Evolutionary conservation across 1,140 invertebrate genomes (phyloP).

Genomic region (Pachypeltis micranthus): DNA sequence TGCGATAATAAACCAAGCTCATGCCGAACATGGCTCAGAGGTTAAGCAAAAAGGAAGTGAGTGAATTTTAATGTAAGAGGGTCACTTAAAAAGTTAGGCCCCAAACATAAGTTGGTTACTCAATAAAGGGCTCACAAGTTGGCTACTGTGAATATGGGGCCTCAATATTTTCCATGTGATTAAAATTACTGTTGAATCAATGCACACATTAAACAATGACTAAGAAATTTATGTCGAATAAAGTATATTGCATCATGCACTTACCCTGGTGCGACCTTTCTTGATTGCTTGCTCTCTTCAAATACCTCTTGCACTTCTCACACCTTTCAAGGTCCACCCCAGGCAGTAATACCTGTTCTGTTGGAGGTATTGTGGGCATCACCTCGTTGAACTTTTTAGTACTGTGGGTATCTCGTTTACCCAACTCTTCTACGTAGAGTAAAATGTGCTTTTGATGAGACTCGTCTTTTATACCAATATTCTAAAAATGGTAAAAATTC

Average conservation of each 20-base stretch:
- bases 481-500: conserved; percentile 39
- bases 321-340: conserved; percentile 42
- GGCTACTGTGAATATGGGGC: too few species aligned
- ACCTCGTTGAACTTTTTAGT: neutral
- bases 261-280: conserved; percentile 62
- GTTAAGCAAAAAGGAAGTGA: too few species aligned
- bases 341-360: neutral
- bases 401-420: conserved; percentile 10
- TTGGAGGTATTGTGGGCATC: neutral
- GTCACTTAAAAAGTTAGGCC: too few species aligned
- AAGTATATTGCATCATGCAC: conserved; percentile 26
- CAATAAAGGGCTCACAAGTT: too few species aligned
- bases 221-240: neutral
- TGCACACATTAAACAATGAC: too few species aligned
- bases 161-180: too few species aligned
- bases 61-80: too few species aligned
- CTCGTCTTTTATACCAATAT: conserved; percentile 65
- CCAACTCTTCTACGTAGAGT: conserved; percentile 55
- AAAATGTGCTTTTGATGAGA: conserved; percentile 62
- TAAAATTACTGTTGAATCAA: too few species aligned
- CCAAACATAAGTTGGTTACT: too few species aligned
- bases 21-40: too few species aligned
- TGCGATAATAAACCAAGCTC: too few species aligned
- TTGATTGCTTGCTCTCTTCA: conserved; percentile 57
- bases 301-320: conserved; percentile 62